A percentile compares a stretch with the other conserved stretches of the same genome.
Conservation (phyloP, 2,797 vertebrate genomes). For the Pachyuromys duprasi region DNA sequence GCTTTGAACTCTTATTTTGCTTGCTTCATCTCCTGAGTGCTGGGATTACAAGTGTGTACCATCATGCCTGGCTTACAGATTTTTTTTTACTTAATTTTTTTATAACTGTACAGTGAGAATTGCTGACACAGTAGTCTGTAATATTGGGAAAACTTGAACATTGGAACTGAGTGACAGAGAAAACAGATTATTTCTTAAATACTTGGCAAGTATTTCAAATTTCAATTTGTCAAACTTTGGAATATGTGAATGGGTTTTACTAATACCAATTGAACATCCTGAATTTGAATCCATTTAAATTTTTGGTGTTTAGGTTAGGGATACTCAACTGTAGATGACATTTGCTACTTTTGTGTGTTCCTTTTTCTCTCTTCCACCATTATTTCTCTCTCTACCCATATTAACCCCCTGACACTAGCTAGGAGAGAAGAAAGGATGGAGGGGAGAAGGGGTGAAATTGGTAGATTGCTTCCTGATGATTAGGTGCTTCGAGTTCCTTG, state of each 20-base stretch:
- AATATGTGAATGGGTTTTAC: not conserved
- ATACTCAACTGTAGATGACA: not conserved
- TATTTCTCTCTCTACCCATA: no score
- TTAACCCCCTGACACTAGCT: no score
- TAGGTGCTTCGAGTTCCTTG: no score
- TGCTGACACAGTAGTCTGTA: not conserved
- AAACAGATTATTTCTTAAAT: not conserved
- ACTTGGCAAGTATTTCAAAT: not conserved
- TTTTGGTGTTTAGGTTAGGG: not conserved
- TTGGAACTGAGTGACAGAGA: not conserved
- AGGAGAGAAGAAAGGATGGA: no score
- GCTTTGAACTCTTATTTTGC: not conserved
- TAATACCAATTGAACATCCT: not conserved
- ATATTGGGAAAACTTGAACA: conserved; percentile 24
- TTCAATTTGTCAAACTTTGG: not conserved
- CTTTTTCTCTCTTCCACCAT: no score
- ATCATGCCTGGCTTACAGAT: not conserved
- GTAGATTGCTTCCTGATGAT: no score
- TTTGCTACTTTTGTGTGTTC: no score
- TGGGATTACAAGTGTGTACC: not conserved
- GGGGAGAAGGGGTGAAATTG: no score
- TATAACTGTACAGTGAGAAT: not conserved
- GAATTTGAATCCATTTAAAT: not conserved
- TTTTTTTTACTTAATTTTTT: not conserved
- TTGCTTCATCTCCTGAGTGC: not conserved